Percentiles rank a stretch among this genome's conserved stretches.
Conservation (phyloP, 1,140 invertebrate species). For the Latrodectus geometricus region DNA sequence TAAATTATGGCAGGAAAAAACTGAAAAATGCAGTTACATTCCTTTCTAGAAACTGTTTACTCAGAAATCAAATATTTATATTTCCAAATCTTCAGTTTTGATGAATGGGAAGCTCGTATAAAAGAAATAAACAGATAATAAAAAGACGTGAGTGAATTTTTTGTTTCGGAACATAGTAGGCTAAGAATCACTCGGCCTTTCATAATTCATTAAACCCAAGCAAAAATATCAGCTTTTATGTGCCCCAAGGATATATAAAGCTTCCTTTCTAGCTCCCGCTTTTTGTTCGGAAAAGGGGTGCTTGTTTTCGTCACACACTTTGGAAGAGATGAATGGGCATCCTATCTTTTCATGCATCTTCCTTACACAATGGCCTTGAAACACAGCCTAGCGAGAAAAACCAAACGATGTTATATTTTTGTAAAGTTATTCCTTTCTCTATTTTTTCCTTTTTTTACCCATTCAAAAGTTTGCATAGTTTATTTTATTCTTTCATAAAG, state of each 20-base stretch:
- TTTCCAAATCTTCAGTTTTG: no score
- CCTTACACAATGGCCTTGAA: conserved; percentile 45
- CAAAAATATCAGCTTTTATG: conserved; percentile 46
- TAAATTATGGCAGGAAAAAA: no score
- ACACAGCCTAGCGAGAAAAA: conserved; percentile 12
- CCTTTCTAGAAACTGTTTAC: no score
- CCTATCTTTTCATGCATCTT: conserved; percentile 28
- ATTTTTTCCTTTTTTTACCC: background rate
- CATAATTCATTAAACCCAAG: conserved; percentile 42
- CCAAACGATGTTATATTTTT: conserved; percentile 14
- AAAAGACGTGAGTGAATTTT: no score
- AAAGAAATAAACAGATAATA: no score
- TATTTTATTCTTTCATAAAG: background rate
- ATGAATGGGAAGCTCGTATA: no score
- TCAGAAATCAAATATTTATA: no score
- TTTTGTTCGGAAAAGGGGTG: background rate
- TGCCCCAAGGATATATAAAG: conserved; percentile 15
- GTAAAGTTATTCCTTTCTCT: conserved; percentile 3
- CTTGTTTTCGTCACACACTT: conserved; percentile 50
- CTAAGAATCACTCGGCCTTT: conserved; percentile 8
- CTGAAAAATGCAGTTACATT: no score
- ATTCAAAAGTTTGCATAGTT: conserved; percentile 10
- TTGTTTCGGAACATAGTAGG: no score
- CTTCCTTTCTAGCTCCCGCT: conserved; percentile 1
- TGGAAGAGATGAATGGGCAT: conserved; percentile 42